Evolutionary conservation across 2,113 vertebrate species (phyloP).

Genomic region (Sebastes fasciatus): DNA sequence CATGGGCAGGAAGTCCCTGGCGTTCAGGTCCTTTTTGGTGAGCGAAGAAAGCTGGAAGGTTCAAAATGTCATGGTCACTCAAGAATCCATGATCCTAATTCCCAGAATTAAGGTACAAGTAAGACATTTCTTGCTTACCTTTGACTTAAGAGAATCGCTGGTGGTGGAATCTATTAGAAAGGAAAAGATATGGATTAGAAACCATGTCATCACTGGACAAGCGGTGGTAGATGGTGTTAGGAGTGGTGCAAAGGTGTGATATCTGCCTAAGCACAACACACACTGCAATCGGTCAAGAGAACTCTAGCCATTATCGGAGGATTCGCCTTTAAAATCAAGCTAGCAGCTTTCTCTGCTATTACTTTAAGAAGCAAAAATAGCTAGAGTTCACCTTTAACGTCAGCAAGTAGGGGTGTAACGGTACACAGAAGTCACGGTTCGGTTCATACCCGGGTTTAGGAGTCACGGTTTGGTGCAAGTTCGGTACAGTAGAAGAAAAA

Average conservation of each 20-base stretch:
- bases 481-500: background rate
- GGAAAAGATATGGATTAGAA: constrained; percentile 22
- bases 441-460: background rate
- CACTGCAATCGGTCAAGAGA: constrained; percentile 15
- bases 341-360: background rate
- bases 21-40: constrained; percentile 87
- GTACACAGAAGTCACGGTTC: background rate
- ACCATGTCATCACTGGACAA: background rate
- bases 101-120: background rate
- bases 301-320: constrained; percentile 22
- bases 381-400: constrained; percentile 17
- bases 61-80: constrained; percentile 1
- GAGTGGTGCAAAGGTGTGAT: background rate
- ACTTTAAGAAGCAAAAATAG: background rate
- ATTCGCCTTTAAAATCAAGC: background rate
- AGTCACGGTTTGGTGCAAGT: background rate
- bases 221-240: background rate
- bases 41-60: constrained; percentile 85
- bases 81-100: background rate
- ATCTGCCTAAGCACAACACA: constrained; percentile 17
- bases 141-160: constrained; percentile 91
- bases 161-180: constrained; percentile 87
- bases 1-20: constrained; percentile 90
- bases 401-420: background rate
- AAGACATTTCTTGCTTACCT: constrained; percentile 83